Evolutionary conservation across 1,140 invertebrate species (phyloP).

Genomic region (Tyrophagus putrescentiae): DNA sequence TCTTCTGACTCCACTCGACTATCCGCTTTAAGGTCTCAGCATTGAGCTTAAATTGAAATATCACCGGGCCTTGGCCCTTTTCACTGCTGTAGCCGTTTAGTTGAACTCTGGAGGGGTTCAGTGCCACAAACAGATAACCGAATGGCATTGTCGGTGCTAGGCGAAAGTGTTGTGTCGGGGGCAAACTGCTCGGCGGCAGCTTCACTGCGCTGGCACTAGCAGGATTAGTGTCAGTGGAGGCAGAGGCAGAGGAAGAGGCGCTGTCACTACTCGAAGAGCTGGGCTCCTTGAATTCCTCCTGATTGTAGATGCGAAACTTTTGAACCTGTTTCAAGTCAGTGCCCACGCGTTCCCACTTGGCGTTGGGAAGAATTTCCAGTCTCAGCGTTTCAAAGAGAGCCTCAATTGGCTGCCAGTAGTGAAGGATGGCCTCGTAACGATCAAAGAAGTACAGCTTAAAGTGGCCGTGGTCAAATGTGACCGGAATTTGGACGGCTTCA

Average conservation of each 20-base stretch:
- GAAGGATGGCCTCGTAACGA: background rate
- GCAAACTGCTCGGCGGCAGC: background rate
- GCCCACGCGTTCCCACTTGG: background rate
- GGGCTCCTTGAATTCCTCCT: background rate
- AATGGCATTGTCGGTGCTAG: background rate
- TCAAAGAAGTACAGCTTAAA: background rate
- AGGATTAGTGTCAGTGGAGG: background rate
- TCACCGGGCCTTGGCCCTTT: background rate
- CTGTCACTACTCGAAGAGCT: background rate
- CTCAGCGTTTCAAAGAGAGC: background rate
- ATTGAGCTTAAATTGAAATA: background rate
- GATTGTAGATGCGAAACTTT: background rate
- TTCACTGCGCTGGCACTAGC: background rate
- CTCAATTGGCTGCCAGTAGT: conserved; percentile 5
- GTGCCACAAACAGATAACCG: background rate
- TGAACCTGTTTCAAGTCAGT: background rate
- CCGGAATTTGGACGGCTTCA: background rate
- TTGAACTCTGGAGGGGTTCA: background rate
- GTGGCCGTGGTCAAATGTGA: background rate
- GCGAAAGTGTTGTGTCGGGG: background rate
- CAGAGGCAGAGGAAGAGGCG: background rate
- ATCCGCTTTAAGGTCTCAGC: background rate
- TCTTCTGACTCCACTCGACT: background rate
- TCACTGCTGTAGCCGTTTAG: background rate
- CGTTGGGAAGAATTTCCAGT: background rate